Percentiles rank a stretch among this genome's conserved stretches.
Conservation (phyloP, 2,888 invertebrate genomes). For the Leptogaster cylindrica region DNA sequence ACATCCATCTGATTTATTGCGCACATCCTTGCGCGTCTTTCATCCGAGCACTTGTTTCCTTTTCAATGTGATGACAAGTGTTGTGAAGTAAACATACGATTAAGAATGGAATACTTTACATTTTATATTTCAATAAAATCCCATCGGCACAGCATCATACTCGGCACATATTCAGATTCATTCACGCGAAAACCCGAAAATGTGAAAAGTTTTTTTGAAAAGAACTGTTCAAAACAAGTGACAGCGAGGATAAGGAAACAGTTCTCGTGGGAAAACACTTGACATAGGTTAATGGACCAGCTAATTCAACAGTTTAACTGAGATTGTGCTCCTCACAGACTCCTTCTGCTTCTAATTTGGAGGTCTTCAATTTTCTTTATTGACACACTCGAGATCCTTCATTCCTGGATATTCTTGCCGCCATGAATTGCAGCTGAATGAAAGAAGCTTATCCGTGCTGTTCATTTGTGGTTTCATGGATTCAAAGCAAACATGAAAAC, state of each 20-base stretch:
- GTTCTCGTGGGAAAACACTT: constrained; percentile 24
- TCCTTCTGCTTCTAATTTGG: no score
- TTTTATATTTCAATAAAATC: constrained; percentile 3
- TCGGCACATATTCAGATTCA: neutral
- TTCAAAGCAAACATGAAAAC: no score
- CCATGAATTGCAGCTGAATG: no score
- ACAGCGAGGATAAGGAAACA: constrained; percentile 9
- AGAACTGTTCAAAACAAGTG: constrained; percentile 31
- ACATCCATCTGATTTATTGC: constrained; percentile 10
- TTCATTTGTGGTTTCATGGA: no score
- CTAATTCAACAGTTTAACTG: constrained; percentile 25
- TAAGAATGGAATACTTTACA: constrained; percentile 22
- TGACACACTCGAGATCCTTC: no score
- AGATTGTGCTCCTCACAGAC: constrained; percentile 23
- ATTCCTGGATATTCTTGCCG: no score
- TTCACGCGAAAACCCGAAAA: constrained; percentile 21
- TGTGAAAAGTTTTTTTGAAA: constrained; percentile 16
- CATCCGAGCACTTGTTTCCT: constrained; percentile 5
- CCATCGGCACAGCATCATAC: neutral
- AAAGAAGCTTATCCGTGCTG: no score
- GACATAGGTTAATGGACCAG: constrained; percentile 38
- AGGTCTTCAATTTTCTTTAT: neutral
- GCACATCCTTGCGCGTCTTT: neutral
- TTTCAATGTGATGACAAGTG: constrained; percentile 12
- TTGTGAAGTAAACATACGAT: constrained; percentile 21